A percentile compares a stretch with the other conserved stretches of the same genome.
Conservation (phyloP, 2,797 vertebrate species). For the Anguilla pacifica region DNA sequence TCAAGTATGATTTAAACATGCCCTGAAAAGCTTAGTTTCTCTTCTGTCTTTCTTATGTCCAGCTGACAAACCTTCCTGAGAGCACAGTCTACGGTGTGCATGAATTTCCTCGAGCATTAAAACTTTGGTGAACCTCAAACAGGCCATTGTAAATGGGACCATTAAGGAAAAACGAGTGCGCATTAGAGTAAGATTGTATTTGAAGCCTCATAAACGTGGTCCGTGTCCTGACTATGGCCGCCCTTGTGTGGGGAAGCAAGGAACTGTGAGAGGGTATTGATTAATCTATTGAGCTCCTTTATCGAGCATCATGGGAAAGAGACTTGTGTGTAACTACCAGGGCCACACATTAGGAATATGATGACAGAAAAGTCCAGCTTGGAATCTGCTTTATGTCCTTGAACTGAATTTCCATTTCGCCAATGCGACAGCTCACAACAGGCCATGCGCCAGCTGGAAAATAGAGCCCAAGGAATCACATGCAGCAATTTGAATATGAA, state of each 20-base stretch:
- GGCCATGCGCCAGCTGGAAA: no score
- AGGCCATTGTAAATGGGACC: conserved; percentile 48
- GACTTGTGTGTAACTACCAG: conserved; percentile 50
- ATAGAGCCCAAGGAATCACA: no score
- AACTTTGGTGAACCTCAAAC: conserved; percentile 55
- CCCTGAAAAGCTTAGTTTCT: no score
- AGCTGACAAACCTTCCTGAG: conserved; percentile 54
- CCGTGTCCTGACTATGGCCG: conserved; percentile 30
- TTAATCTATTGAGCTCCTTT: conserved; percentile 46
- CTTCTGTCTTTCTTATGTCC: conserved; percentile 1
- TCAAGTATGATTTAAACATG: no score
- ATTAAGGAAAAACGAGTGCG: conserved; percentile 27
- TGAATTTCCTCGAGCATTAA: conserved; percentile 62
- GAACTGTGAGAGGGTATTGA: conserved; percentile 32
- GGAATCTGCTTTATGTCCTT: background rate
- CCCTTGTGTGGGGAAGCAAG: background rate
- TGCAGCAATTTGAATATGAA: no score
- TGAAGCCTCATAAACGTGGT: conserved; percentile 31
- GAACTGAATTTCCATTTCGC: background rate
- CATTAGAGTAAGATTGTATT: conserved; percentile 20
- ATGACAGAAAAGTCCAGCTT: conserved; percentile 3
- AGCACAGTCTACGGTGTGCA: no score
- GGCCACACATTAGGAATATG: conserved; percentile 44
- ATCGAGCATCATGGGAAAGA: conserved; percentile 45
- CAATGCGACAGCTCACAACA: no score